Conservation (phyloP, 2,888 invertebrate genomes). For the Copidosoma aretas region DNA sequence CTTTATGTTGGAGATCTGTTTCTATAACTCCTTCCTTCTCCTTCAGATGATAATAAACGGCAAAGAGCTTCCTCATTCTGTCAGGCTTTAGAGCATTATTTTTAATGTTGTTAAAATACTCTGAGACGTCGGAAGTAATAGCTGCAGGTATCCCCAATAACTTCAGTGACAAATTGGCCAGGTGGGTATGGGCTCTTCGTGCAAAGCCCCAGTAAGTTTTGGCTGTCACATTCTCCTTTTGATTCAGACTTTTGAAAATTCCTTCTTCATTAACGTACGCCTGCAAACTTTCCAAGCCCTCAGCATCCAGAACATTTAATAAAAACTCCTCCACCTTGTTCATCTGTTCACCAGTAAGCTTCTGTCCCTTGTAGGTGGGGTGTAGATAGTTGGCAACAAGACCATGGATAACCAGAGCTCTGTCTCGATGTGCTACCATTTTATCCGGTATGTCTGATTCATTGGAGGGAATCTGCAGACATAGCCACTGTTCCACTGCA, state of each 20-base stretch:
- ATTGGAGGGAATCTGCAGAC: conserved; percentile 29
- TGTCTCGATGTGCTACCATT: conserved; percentile 13
- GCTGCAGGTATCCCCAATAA: conserved; percentile 33
- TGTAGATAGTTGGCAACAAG: conserved; percentile 39
- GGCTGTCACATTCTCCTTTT: conserved; percentile 31
- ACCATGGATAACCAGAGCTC: conserved; percentile 31
- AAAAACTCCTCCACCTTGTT: conserved; percentile 38
- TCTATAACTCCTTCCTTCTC: conserved; percentile 33
- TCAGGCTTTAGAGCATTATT: conserved; percentile 33
- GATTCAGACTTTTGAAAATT: conserved; percentile 37
- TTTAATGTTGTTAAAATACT: conserved; percentile 29
- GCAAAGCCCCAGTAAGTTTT: conserved; percentile 39
- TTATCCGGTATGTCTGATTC: conserved; percentile 23
- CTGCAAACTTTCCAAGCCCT: conserved; percentile 36
- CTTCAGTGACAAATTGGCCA: conserved; percentile 32
- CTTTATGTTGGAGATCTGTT: conserved; percentile 3
- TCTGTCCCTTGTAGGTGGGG: conserved; percentile 34
- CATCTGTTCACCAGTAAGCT: conserved; percentile 36
- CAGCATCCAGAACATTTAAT: conserved; percentile 30
- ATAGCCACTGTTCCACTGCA: conserved; percentile 35
- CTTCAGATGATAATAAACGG: conserved; percentile 36
- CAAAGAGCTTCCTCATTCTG: conserved; percentile 38
- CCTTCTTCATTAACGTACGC: conserved; percentile 34
- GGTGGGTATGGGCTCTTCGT: conserved; percentile 29
- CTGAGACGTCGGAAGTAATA: conserved; percentile 33